These are phyloP conservation scores for Percina caprodes DNA, from an alignment of 2,113 vertebrate species.

Conservation along the genomic window DNA sequence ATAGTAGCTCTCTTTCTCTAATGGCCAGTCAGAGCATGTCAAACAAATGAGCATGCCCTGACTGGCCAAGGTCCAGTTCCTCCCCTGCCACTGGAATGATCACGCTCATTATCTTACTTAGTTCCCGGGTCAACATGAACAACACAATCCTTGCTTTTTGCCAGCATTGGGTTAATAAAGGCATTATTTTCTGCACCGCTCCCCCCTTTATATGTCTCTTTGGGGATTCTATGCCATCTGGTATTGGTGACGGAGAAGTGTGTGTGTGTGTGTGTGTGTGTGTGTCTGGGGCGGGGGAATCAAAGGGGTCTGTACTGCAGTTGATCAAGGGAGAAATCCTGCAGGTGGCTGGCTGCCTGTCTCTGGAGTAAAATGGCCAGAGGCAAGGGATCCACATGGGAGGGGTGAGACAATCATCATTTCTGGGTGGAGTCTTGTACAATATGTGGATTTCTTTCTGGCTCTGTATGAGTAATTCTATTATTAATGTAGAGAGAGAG, in stretches of 20 bases:
- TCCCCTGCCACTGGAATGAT: conserved; percentile 52
- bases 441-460: conserved; percentile 41
- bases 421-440: conserved; percentile 28
- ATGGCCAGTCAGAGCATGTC: conserved; percentile 51
- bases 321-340: conserved; percentile 74
- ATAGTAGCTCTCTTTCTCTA: conserved; percentile 42
- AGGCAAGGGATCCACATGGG: conserved; percentile 42
- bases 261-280: background rate
- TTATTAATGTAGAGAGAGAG: conserved; percentile 51
- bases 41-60: conserved; percentile 52
- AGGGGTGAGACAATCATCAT: background rate
- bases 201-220: conserved; percentile 30
- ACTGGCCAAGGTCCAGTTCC: conserved; percentile 55
- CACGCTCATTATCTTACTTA: conserved; percentile 74
- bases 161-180: conserved; percentile 35
- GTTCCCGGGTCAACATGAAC: conserved; percentile 59
- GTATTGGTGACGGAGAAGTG: conserved; percentile 46
- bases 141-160: conserved; percentile 32
- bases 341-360: conserved; percentile 68
- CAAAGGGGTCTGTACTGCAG: conserved; percentile 63
- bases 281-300: conserved; percentile 31
- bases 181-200: conserved; percentile 21
- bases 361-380: conserved; percentile 51
- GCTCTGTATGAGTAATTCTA: conserved; percentile 44
- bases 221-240: conserved; percentile 57